A percentile compares a stretch with the other conserved stretches of the same genome.
Evolutionary conservation across 2,113 vertebrate genomes (phyloP).

Genomic region (Oreochromis niloticus): DNA sequence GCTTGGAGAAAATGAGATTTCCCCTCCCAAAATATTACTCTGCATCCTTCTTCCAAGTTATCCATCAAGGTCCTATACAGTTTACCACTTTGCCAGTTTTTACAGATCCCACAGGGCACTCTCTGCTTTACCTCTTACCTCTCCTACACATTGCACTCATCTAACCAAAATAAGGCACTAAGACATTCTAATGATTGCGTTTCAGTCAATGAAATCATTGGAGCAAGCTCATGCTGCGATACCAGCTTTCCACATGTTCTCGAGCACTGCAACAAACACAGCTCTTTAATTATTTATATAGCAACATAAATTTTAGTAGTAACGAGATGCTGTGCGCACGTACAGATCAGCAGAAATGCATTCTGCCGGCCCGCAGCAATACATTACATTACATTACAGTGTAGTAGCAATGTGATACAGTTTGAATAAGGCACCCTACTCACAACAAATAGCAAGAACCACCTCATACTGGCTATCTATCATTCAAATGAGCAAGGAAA

Average conservation of each 20-base stretch:
- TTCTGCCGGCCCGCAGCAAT: not conserved
- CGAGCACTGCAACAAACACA: not conserved
- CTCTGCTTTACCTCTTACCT: not conserved
- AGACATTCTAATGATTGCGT: not conserved
- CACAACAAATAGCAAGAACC: constrained; percentile 16
- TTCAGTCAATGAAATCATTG: not conserved
- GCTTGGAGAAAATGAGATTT: constrained; percentile 68
- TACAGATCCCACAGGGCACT: constrained; percentile 24
- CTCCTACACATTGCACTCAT: not conserved
- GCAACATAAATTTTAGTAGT: constrained; percentile 23
- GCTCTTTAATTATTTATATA: constrained; percentile 48
- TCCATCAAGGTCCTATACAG: constrained; percentile 51
- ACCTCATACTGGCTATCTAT: constrained; percentile 3
- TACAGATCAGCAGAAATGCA: constrained; percentile 4
- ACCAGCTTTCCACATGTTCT: not conserved
- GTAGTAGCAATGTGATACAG: constrained; percentile 19
- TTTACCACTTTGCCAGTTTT: constrained; percentile 58
- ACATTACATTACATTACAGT: not conserved
- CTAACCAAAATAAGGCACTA: not conserved
- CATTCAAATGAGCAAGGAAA: not conserved
- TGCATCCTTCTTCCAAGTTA: constrained; percentile 30
- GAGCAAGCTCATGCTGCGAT: not conserved
- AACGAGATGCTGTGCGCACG: not conserved
- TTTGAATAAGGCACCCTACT: not conserved
- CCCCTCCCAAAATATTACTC: constrained; percentile 58